Evolutionary conservation across 1,140 invertebrate genomes (phyloP).

Genomic region (Nasonia giraulti): DNA sequence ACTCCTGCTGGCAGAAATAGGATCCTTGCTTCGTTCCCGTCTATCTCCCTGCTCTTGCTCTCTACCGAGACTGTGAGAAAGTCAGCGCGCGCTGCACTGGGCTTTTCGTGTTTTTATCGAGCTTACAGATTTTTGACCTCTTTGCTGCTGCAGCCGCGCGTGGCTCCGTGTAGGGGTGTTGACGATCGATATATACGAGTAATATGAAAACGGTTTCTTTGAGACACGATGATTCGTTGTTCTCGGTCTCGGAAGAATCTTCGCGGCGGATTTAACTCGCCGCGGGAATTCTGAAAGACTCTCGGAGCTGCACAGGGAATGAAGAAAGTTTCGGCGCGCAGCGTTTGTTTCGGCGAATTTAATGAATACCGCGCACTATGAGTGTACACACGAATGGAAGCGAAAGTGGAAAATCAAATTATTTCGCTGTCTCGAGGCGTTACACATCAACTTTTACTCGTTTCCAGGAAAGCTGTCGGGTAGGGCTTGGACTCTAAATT

Average conservation of each 20-base stretch:
- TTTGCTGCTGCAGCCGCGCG: too few species aligned
- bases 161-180: too few species aligned
- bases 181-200: too few species aligned
- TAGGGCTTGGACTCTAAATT: neutral
- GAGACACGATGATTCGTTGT: neutral
- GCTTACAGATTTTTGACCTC: neutral
- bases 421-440: neutral
- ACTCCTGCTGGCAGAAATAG: slow-evolving; percentile 42
- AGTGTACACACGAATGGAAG: too few species aligned
- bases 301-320: neutral
- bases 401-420: neutral
- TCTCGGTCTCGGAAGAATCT: neutral
- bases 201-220: too few species aligned
- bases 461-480: neutral
- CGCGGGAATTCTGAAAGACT: neutral
- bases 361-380: neutral
- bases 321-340: neutral
- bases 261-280: neutral
- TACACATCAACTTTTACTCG: neutral
- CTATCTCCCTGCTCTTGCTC: neutral
- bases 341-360: neutral
- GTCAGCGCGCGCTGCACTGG: too few species aligned
- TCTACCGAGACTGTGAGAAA: neutral
- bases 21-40: slow-evolving; percentile 21
- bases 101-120: slow-evolving; percentile 4